Evolutionary conservation across 2,113 vertebrate genomes (phyloP), one percentile per base, ranked within the genome.

Genomic region (Nasalis larvatus): DNA sequence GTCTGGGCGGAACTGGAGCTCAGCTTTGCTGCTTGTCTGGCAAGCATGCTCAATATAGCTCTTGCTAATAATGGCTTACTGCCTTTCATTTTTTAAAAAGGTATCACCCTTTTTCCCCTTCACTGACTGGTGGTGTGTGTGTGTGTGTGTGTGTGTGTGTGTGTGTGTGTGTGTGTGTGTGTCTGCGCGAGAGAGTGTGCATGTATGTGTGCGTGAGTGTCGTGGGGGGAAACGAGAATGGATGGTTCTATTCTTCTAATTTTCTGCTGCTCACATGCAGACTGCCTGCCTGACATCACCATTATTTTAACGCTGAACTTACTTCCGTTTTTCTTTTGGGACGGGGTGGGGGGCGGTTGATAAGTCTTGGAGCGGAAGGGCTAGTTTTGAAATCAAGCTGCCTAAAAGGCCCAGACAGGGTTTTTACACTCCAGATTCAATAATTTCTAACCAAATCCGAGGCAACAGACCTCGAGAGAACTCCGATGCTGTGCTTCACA

Each of bases 21-120:
- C 98, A 88, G 98, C 99, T 98, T 98, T 96, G 96, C 99, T 98
- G 99, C 99, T 99, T 99, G 99, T 99, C 99, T 99, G 99, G 99
- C 99, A 99, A 99, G 99, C 99, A 97, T 97, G 99, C 99, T 99
- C 99, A 98, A 99, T 99, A 99, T 99, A 99, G 99, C 99, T 98
- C 99, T 90, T 97, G 98, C 99, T 99, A 99, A 99, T 99, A 99
- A 99, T 99, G 99, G 99, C 99, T 99, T 98, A 96, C 98, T 97
- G 98, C 98, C 98, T 98, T 97, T 98, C 89, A 66, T 27, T 95
- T 98, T 98, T 98, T 93, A 91, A 96, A 98, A 99, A 99, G 98
- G 98, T 98, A 98, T 98, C 98, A 95, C 97, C 86, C 83, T 96
- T 54, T 66, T 96, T 85, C 96, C 96, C 92, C 63, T 40, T n/a